Conservation (phyloP, 2,113 vertebrate genomes). For the Rissa tridactyla region DNA sequence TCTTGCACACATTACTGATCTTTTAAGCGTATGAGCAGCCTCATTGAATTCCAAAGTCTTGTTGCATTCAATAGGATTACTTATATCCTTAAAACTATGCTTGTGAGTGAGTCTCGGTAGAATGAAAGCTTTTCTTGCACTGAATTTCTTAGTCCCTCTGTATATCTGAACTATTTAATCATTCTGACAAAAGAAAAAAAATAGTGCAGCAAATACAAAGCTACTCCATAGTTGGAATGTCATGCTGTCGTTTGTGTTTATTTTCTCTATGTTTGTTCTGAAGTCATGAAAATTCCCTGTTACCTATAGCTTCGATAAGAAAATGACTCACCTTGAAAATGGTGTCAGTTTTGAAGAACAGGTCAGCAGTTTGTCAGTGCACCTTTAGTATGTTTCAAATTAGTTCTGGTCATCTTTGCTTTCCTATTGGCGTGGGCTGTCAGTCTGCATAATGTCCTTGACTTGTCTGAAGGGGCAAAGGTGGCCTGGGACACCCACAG, state of each 20-base stretch:
- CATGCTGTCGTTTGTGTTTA: not conserved
- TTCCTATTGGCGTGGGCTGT: not conserved
- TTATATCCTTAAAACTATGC: not conserved
- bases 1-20: not conserved
- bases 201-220: not conserved
- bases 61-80: not conserved
- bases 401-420: not conserved
- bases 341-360: not conserved
- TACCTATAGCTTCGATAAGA: not conserved
- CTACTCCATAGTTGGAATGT: not conserved
- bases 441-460: fast-evolving
- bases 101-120: not conserved
- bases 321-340: not conserved
- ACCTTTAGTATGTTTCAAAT: not conserved
- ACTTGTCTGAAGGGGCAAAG: not conserved
- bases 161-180: not conserved
- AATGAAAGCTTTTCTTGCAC: not conserved
- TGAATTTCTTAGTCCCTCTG: not conserved
- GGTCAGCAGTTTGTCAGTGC: not conserved
- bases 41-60: not conserved
- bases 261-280: not conserved
- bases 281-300: not conserved
- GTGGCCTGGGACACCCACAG: fast-evolving
- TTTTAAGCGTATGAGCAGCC: not conserved
- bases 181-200: not conserved